Conservation (phyloP, 1,140 invertebrate genomes). For the Leptinotarsa defecta region DNA sequence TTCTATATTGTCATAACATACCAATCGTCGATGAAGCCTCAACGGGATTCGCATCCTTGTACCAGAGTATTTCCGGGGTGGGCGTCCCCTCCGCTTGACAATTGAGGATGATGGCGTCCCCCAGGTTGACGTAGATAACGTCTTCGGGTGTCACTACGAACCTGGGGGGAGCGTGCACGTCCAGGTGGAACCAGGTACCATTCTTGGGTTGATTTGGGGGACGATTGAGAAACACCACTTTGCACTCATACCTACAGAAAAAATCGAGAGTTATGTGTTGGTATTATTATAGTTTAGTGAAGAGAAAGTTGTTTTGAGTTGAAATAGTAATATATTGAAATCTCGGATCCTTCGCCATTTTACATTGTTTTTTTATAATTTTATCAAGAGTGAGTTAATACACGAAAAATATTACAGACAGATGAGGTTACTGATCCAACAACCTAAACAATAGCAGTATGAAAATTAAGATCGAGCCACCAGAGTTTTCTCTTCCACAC, state of each 20-base stretch:
- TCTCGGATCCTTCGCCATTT: too few species aligned
- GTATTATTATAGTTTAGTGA: too few species aligned
- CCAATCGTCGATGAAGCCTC: slow-evolving; percentile 80
- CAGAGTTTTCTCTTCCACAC: too few species aligned
- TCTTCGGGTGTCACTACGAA: slow-evolving; percentile 91
- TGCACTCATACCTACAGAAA: slow-evolving; percentile 79
- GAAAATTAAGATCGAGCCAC: too few species aligned
- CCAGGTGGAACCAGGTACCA: slow-evolving; percentile 95
- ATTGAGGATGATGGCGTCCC: slow-evolving; percentile 92
- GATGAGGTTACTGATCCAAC: too few species aligned
- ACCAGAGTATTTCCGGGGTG: slow-evolving; percentile 89
- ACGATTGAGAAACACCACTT: slow-evolving; percentile 93
- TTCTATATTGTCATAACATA: slow-evolving; percentile 19
- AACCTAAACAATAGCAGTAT: too few species aligned
- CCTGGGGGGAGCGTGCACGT: slow-evolving; percentile 91
- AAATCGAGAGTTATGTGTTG: not conserved
- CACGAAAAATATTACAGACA: too few species aligned
- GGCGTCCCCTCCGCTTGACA: slow-evolving; percentile 93
- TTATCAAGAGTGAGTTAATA: too few species aligned
- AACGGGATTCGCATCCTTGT: slow-evolving; percentile 88
- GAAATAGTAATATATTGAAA: too few species aligned
- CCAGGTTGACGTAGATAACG: slow-evolving; percentile 93
- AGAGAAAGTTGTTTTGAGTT: too few species aligned
- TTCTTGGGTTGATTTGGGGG: slow-evolving; percentile 87
- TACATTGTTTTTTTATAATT: too few species aligned